Evolutionary conservation across 2,113 vertebrate genomes (phyloP).

Genomic region (Tachuris rubrigastra): DNA sequence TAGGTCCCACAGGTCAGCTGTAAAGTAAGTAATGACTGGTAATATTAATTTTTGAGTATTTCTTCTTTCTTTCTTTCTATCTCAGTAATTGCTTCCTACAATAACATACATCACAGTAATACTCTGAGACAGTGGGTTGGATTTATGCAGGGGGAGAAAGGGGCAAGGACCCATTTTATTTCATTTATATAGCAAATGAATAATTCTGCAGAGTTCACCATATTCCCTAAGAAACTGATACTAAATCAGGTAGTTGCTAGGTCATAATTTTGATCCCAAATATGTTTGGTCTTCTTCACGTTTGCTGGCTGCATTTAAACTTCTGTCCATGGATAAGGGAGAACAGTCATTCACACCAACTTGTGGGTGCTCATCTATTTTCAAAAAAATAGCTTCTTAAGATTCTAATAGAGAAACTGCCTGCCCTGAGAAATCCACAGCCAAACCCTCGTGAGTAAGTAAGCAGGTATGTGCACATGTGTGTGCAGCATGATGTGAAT

Average conservation of each 20-base stretch:
- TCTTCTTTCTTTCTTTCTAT: background rate
- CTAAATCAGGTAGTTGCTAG: background rate
- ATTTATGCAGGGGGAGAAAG: background rate
- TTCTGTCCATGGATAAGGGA: background rate
- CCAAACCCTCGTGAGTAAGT: background rate
- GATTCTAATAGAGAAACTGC: background rate
- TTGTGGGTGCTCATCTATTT: background rate
- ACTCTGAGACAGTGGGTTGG: background rate
- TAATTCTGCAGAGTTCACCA: background rate
- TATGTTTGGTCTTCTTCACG: background rate
- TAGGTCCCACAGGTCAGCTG: background rate
- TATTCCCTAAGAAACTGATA: background rate
- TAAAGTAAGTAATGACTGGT: background rate
- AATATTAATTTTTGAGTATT: background rate
- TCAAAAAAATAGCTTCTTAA: background rate
- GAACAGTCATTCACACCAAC: background rate
- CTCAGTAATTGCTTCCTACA: background rate
- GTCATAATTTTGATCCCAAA: background rate
- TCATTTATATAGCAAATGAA: background rate
- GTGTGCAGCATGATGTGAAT: background rate
- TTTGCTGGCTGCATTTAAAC: background rate
- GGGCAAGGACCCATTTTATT: constrained; percentile 4
- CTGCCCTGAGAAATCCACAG: background rate
- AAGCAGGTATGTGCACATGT: background rate
- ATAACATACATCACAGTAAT: background rate